Evolutionary conservation across 2,888 invertebrate genomes (phyloP).

Genomic region (Anthophora plumipes): DNA sequence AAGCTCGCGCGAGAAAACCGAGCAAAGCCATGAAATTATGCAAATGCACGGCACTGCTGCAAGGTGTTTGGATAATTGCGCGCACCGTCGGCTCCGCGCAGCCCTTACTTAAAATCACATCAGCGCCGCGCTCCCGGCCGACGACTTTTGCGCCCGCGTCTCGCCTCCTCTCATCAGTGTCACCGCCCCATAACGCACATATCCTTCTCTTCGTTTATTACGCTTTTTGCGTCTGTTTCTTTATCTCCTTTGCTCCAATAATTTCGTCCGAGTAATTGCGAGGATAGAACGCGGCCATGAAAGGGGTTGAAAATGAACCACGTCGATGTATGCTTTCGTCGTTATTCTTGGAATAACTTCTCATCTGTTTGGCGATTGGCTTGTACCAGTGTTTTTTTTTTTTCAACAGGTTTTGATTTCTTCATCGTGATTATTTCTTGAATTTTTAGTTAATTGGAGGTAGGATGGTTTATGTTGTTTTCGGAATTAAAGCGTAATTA

Average conservation of each 20-base stretch:
- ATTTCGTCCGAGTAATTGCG: conserved; percentile 20
- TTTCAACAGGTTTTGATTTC: no score
- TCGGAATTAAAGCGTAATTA: neutral
- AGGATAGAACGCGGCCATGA: neutral
- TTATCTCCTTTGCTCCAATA: no score
- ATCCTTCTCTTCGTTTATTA: conserved; percentile 57
- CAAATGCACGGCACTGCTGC: conserved; percentile 74
- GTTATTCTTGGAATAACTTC: no score
- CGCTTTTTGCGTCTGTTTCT: conserved; percentile 43
- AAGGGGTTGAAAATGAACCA: conserved; percentile 11
- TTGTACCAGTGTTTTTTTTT: no score
- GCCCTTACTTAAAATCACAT: conserved; percentile 82
- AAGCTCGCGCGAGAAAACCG: conserved; percentile 45
- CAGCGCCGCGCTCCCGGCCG: conserved; percentile 72
- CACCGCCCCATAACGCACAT: conserved; percentile 61
- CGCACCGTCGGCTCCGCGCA: conserved; percentile 68
- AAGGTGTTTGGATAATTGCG: conserved; percentile 82
- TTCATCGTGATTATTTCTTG: no score
- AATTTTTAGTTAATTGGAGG: no score
- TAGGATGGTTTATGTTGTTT: neutral
- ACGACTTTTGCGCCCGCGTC: conserved; percentile 30
- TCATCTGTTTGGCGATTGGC: no score
- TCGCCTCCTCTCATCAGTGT: conserved; percentile 56
- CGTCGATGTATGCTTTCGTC: conserved; percentile 8
- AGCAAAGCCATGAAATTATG: conserved; percentile 79